Evolutionary conservation across 2,888 invertebrate species (phyloP).

Genomic region (Himalopsyche kuldschensis): DNA sequence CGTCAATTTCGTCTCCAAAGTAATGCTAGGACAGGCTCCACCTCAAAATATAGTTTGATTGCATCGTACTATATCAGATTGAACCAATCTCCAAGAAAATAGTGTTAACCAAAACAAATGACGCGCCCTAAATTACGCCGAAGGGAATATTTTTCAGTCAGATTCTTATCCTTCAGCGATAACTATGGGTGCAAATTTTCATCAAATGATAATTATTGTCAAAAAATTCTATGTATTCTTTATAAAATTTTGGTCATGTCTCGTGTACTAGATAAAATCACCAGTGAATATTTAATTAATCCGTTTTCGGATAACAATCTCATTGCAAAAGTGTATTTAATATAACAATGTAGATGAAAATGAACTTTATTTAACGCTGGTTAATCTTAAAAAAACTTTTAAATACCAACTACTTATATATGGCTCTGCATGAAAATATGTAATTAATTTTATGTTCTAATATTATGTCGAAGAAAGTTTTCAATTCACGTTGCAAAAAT

Average conservation of each 20-base stretch:
- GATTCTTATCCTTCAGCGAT: background rate
- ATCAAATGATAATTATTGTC: background rate
- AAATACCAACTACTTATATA: background rate
- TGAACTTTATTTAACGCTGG: background rate
- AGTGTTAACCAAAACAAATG: background rate
- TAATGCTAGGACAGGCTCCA: constrained; percentile 52
- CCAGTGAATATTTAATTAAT: background rate
- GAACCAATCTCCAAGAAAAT: background rate
- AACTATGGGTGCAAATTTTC: background rate
- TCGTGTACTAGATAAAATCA: background rate
- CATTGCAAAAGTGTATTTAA: background rate
- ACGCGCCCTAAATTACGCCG: background rate
- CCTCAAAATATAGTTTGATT: background rate
- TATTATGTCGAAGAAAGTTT: background rate
- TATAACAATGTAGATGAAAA: background rate
- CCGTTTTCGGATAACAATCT: background rate
- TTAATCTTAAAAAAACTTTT: background rate
- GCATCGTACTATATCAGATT: background rate
- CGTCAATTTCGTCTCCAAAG: constrained; percentile 85
- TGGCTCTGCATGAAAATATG: background rate
- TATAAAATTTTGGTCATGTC: too few relatives aligned
- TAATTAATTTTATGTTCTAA: background rate
- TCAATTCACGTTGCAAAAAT: background rate
- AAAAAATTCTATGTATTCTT: background rate
- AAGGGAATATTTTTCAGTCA: background rate